Evolutionary conservation across 1,140 invertebrate genomes (phyloP).

Genomic region (Dryas iulia): DNA sequence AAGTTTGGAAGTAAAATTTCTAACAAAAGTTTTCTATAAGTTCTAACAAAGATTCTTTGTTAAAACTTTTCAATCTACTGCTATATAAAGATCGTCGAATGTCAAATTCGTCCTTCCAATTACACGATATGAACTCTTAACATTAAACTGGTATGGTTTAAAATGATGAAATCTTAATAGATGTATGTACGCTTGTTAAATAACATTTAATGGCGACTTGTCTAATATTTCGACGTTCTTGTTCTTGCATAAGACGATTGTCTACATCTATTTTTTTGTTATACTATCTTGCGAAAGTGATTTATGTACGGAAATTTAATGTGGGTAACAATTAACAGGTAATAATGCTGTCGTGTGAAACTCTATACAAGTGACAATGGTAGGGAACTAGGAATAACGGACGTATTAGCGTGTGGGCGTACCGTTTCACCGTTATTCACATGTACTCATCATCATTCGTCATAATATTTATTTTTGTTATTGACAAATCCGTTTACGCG

Average conservation of each 20-base stretch:
- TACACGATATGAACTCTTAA: no score
- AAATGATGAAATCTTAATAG: no score
- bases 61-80: no score
- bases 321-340: slow-evolving; percentile 4
- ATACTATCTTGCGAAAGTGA: not conserved
- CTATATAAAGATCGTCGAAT: no score
- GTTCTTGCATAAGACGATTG: not conserved
- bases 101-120: no score
- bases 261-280: not conserved
- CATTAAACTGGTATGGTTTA: no score
- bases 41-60: no score
- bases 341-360: not conserved
- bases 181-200: no score
- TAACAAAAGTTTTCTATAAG: no score
- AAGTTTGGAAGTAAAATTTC: no score
- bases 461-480: slow-evolving; percentile 15
- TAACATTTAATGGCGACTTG: no score
- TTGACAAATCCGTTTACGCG: not conserved
- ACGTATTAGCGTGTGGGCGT: not conserved
- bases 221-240: no score
- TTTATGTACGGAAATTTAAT: not conserved
- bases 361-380: not conserved
- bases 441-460: not conserved
- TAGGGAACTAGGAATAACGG: slow-evolving; percentile 12
- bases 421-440: slow-evolving; percentile 7